These are phyloP conservation scores for Anastrepha ludens DNA, from an alignment of 1,140 invertebrate species.

Conservation along the genomic window DNA sequence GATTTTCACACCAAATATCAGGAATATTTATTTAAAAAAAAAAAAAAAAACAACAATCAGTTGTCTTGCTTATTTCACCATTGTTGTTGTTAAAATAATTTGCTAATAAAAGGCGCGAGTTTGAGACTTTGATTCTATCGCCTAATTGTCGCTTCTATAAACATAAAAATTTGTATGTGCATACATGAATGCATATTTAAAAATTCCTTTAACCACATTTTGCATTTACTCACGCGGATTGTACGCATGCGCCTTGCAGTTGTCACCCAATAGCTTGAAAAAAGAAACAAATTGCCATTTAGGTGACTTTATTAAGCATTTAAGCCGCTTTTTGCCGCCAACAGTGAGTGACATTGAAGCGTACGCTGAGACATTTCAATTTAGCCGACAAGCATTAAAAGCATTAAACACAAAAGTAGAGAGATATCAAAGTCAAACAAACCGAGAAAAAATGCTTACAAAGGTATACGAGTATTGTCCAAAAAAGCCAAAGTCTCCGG, in stretches of 20 bases:
- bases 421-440: not conserved
- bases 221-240: not conserved
- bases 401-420: not conserved
- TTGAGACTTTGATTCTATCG: too few species aligned
- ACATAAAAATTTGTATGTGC: too few species aligned
- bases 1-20: too few species aligned
- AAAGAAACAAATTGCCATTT: not conserved
- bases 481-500: not conserved
- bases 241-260: not conserved
- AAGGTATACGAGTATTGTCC: not conserved
- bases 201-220: too few species aligned
- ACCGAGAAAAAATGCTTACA: not conserved
- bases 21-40: too few species aligned
- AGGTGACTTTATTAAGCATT: not conserved
- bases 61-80: too few species aligned
- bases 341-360: constrained; percentile 3
- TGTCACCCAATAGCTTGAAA: not conserved
- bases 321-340: not conserved
- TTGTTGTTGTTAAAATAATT: too few species aligned
- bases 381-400: not conserved
- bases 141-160: too few species aligned
- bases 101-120: too few species aligned
- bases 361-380: constrained; percentile 4
- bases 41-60: too few species aligned
- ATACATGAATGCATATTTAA: too few species aligned